A percentile compares a stretch with the other conserved stretches of the same genome.
Conservation (phyloP, 1,140 invertebrate genomes). For the Propsilocerus akamusi region DNA sequence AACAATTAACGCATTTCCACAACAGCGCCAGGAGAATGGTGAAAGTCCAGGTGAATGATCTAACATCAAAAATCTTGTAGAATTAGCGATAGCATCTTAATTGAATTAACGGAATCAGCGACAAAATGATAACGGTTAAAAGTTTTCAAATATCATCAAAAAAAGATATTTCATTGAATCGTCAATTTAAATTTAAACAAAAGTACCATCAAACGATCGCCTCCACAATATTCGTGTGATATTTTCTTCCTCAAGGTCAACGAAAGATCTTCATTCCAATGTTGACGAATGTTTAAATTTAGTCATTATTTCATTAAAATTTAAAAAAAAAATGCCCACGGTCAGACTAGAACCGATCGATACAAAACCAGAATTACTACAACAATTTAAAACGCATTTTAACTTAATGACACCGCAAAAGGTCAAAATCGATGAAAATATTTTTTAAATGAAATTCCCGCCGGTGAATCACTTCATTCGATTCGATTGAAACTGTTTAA, state of each 20-base stretch:
- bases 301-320: background rate
- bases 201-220: no score
- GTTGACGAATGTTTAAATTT: background rate
- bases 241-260: background rate
- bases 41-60: constrained; percentile 1
- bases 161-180: background rate
- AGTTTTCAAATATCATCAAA: background rate
- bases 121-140: background rate
- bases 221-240: background rate
- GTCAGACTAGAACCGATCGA: background rate
- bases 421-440: no score
- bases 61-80: no score
- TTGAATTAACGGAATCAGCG: background rate
- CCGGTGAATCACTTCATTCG: background rate
- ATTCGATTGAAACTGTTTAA: background rate
- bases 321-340: background rate
- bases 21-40: background rate
- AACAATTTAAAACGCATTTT: background rate
- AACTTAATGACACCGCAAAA: background rate
- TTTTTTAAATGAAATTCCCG: background rate
- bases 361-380: background rate
- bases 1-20: background rate
- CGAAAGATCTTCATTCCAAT: background rate
- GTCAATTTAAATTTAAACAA: background rate
- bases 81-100: background rate